Percentiles rank a stretch among this genome's conserved stretches.
These are phyloP conservation scores for Hucho hucho DNA, from an alignment of 2,113 vertebrate species.

Conservation along the genomic window DNA sequence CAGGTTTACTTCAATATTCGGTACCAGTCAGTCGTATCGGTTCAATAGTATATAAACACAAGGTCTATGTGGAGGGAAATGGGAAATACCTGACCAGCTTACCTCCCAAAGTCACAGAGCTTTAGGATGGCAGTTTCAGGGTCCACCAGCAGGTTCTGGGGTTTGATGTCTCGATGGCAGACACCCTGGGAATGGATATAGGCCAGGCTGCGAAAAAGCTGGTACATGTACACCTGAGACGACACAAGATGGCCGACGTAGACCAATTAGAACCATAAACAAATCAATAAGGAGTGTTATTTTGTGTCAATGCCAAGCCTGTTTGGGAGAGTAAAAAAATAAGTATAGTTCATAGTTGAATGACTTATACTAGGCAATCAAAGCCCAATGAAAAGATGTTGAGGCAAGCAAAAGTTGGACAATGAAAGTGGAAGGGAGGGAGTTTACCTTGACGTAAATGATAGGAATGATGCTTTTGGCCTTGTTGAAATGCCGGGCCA, in stretches of 20 bases:
- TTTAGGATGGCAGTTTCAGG: conserved; percentile 91
- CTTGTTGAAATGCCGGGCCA: conserved; percentile 92
- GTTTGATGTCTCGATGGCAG: conserved; percentile 93
- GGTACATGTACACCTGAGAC: conserved; percentile 91
- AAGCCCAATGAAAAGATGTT: too few species aligned
- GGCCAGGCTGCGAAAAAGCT: conserved; percentile 92
- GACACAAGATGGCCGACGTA: background rate
- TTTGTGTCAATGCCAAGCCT: too few species aligned
- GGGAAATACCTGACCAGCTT: conserved; percentile 14
- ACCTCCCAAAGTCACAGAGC: conserved; percentile 95
- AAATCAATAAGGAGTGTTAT: conserved; percentile 9
- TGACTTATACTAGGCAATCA: too few species aligned
- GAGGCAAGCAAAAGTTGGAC: background rate
- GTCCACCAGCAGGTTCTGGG: conserved; percentile 92
- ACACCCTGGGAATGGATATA: conserved; percentile 96
- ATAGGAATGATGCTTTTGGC: conserved; percentile 90
- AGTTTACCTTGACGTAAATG: conserved; percentile 87
- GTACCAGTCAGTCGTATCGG: too few species aligned
- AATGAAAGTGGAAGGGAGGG: background rate
- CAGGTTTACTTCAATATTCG: too few species aligned
- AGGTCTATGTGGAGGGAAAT: too few species aligned
- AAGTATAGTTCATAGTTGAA: background rate
- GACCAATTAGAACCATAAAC: background rate
- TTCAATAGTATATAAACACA: background rate
- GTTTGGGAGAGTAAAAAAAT: background rate